Percentiles rank a stretch among this genome's conserved stretches.
These are phyloP conservation scores for Nymphalis polychloros DNA, from an alignment of 2,888 invertebrate species.

Conservation along the genomic window DNA sequence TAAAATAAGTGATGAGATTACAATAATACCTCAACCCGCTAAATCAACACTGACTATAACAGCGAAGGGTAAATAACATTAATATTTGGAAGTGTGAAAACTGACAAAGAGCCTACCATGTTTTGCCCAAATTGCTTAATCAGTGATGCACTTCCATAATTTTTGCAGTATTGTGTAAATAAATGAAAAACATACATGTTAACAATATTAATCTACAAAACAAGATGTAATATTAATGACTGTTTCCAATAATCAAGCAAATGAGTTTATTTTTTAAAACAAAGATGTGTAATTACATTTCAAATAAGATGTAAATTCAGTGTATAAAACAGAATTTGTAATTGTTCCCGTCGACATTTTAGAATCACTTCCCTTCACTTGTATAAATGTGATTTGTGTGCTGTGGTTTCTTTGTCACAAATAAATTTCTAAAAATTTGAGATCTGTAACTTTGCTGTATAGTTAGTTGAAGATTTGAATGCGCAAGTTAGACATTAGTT, in stretches of 20 bases:
- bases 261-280: constrained; percentile 62
- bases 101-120: constrained; percentile 45
- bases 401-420: constrained; percentile 67
- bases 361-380: constrained; percentile 48
- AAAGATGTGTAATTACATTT: constrained; percentile 49
- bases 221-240: constrained; percentile 53
- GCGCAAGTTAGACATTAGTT: constrained; percentile 48
- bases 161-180: constrained; percentile 77
- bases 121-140: constrained; percentile 50
- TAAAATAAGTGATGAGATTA: constrained; percentile 95
- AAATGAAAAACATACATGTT: constrained; percentile 62
- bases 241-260: constrained; percentile 57
- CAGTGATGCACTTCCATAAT: constrained; percentile 59
- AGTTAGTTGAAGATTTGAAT: constrained; percentile 50
- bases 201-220: constrained; percentile 59
- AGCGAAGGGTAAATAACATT: constrained; percentile 75
- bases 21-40: constrained; percentile 94
- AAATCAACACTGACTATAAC: constrained; percentile 73
- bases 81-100: constrained; percentile 50
- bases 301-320: constrained; percentile 62
- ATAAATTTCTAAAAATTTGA: constrained; percentile 48
- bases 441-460: constrained; percentile 63
- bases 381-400: constrained; percentile 55
- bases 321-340: constrained; percentile 56
- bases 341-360: constrained; percentile 48